Evolutionary conservation across 1,140 invertebrate genomes (phyloP), one percentile per base, ranked within the genome.

Genomic region (Drepana arcuata): DNA sequence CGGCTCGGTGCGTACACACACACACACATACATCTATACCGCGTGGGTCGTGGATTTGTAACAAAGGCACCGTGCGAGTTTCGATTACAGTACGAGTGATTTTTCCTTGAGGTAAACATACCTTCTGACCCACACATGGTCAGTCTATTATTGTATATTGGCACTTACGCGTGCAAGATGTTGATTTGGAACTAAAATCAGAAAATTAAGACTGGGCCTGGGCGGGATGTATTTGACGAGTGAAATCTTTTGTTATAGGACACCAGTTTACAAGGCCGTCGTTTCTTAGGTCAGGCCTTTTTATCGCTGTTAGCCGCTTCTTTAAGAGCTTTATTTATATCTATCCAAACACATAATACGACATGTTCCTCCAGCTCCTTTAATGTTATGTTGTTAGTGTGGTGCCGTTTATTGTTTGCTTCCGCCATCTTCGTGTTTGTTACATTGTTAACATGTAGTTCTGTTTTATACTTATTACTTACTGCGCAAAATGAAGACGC

Each of bases 1-100:
- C 85, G 90, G 56, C 78, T 95, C 40, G 88, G 88, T 48, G 85
- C 88, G 47, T 52, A 32, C 39, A 14, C 34, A 23, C 16, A 1
- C 5, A 3, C 13, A 24, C 7, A 2, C 12, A 32, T n/a, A 26
- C n/a, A n/a, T n/a, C n/a, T n/a, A n/a, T n/a, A n/a, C n/a, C n/a
- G n/a, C n/a, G n/a, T n/a, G n/a, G n/a, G n/a, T n/a, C n/a, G n/a
- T n/a, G n/a, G n/a, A n/a, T n/a, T n/a, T n/a, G n/a, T n/a, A n/a
- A n/a, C n/a, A n/a, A n/a, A n/a, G n/a, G n/a, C n/a, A n/a, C n/a
- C n/a, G n/a, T n/a, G n/a, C n/a, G n/a, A n/a, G n/a, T n/a, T n/a
- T n/a, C n/a, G n/a, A n/a, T n/a, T n/a, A n/a, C n/a, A n/a, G n/a
- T n/a, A n/a, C n/a, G n/a, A n/a, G n/a, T n/a, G n/a, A n/a, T n/a